Base-by-base conservation (phyloP, 2,113 vertebrate genomes). In the Hymenochirus boettgeri region DNA sequence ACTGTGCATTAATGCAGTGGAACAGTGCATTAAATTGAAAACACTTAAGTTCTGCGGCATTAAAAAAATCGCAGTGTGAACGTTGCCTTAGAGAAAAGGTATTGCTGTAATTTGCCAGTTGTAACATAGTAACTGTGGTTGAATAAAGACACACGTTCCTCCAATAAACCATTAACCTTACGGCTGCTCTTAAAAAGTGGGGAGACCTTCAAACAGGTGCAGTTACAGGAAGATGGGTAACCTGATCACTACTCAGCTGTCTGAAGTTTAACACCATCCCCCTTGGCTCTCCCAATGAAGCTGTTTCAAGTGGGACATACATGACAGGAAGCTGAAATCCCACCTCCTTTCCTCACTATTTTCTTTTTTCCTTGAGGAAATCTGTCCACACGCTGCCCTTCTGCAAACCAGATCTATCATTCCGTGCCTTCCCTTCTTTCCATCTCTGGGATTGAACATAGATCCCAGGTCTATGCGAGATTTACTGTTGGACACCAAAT, bases 241-340 rank as follows among this genome's bases (percentile, higher is more conserved):
- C 73, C 62, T 22, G 69, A 81, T 72, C 54, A 66, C 61, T 35
- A 12, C 0, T 24, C 81, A 84, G 79, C 78, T 83, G 75, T 78
- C 65, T 57, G 13, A 31, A 65, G 53, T 62, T 65, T 57, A 64
- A 29, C 37, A 57, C 17, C 7, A 2, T 8, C 25, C 52, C 52
- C 12, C 19, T 73, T 47, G 62, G 61, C 27, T 29, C 54, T 71
- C 63, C 26, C 63, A 50, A 53, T 11, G 2, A 50, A 26, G 51
- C 56, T 72, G 73, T 74, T 73, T 75, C 74, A 70, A 75, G 65
- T 72, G 76, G 61, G 8, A 0, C 57, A 33, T 72, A 65, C 71
- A 73, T 39, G 75, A 80, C 71, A 65, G 1, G 63, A 50, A 50
- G 58, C 9, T 19, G 73, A n/a, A n/a, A 81, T 72, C 77, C 72